A percentile compares a stretch with the other conserved stretches of the same genome.
Conservation (phyloP, 2,888 invertebrate species). For the Cheilosia impressa region DNA sequence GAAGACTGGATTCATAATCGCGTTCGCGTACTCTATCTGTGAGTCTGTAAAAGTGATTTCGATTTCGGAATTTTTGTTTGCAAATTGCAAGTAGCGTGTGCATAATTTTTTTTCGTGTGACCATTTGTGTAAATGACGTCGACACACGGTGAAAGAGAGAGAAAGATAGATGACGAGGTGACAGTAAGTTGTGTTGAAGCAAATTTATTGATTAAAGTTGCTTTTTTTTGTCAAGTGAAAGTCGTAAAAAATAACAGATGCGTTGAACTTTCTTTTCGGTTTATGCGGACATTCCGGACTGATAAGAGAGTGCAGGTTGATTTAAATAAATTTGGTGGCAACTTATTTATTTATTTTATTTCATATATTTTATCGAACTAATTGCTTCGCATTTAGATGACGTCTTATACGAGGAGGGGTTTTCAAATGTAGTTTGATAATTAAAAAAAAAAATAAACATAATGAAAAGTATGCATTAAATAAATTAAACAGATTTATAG, state of each 20-base stretch:
- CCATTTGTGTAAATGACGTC: slow-evolving; percentile 13
- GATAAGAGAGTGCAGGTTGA: slow-evolving; percentile 13
- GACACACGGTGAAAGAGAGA: not conserved
- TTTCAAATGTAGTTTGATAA: too few species aligned
- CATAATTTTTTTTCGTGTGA: slow-evolving; percentile 2
- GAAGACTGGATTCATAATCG: not conserved
- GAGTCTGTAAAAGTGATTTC: slow-evolving; percentile 18
- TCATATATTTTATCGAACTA: too few species aligned
- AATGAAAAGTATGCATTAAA: too few species aligned
- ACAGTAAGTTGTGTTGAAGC: not conserved
- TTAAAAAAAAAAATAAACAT: too few species aligned
- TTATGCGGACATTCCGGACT: not conserved
- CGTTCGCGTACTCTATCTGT: not conserved
- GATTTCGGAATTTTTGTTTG: slow-evolving; percentile 41
- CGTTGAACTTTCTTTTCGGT: slow-evolving; percentile 27
- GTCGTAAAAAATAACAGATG: slow-evolving; percentile 25
- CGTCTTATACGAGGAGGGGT: too few species aligned
- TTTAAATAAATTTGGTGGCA: not conserved
- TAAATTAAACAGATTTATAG: too few species aligned
- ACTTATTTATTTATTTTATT: too few species aligned
- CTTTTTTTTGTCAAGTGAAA: slow-evolving; percentile 38
- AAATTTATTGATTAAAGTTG: slow-evolving; percentile 3
- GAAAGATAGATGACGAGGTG: slow-evolving; percentile 5
- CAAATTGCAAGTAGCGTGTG: slow-evolving; percentile 2
- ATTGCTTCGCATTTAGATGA: too few species aligned